These are phyloP conservation scores for Amphiura filiformis DNA, from an alignment of 35 echinoderm and acorn worm species.

Conservation along the genomic window DNA sequence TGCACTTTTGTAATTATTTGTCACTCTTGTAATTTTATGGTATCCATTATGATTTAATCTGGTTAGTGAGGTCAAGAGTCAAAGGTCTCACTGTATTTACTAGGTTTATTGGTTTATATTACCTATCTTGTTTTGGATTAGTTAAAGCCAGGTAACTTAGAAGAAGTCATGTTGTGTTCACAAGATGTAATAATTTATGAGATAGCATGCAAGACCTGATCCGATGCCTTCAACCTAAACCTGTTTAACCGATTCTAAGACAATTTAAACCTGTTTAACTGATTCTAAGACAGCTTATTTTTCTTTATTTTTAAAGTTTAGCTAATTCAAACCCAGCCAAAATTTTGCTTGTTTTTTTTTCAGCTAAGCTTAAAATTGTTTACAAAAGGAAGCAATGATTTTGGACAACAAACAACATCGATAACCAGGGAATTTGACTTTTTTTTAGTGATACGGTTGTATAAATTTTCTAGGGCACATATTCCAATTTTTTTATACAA, in stretches of 20 bases:
- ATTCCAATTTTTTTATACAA: background rate
- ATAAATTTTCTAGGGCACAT: background rate
- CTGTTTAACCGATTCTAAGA: background rate
- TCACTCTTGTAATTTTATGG: too few species aligned
- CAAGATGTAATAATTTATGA: background rate
- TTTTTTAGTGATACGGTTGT: background rate
- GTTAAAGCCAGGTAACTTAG: background rate
- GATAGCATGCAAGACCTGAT: background rate
- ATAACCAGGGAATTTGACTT: background rate
- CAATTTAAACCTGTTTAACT: too few species aligned
- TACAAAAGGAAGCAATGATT: too few species aligned
- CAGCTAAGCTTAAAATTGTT: too few species aligned
- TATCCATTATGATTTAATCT: background rate
- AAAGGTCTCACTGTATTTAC: background rate
- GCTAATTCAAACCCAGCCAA: background rate
- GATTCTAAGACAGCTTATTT: too few species aligned
- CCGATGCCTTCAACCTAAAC: background rate
- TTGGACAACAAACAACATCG: background rate
- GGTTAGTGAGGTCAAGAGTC: background rate
- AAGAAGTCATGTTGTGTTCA: background rate
- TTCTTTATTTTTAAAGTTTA: background rate
- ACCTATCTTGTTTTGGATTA: background rate
- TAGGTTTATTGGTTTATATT: background rate
- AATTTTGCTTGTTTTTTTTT: background rate
- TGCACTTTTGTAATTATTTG: background rate